Percentiles rank a stretch among this genome's conserved stretches.
These are phyloP conservation scores for Griposia aprilina DNA, from an alignment of 2,888 invertebrate species.

Conservation along the genomic window DNA sequence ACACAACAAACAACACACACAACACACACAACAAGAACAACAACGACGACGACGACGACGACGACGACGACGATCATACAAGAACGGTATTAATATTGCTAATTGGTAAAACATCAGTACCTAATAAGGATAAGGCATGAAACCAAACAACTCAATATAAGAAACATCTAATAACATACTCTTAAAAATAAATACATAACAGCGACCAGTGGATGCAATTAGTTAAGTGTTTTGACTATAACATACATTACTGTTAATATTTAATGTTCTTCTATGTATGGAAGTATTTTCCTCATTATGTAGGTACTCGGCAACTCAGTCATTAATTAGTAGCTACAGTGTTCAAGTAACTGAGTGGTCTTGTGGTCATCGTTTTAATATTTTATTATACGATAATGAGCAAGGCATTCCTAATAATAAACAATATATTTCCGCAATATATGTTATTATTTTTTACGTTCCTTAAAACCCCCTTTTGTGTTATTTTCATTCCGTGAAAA, in stretches of 20 bases:
- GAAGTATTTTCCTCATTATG: constrained; percentile 48
- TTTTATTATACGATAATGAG: constrained; percentile 4
- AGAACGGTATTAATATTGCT: neutral
- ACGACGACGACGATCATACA: too few relatives aligned
- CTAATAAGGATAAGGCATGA: constrained; percentile 4
- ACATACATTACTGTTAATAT: constrained; percentile 13
- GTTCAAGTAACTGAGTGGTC: constrained; percentile 1
- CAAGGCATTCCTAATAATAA: constrained; percentile 3
- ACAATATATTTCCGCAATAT: neutral
- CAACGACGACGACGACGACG: too few relatives aligned
- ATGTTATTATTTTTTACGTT: neutral
- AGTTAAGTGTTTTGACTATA: too few relatives aligned
- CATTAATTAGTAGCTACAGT: constrained; percentile 12
- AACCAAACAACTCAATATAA: neutral
- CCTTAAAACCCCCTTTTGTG: too few relatives aligned
- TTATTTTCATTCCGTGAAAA: neutral
- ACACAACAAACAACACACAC: too few relatives aligned
- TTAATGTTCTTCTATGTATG: constrained; percentile 8
- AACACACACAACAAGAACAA: too few relatives aligned
- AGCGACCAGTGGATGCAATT: neutral
- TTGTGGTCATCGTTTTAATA: neutral
- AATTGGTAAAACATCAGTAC: neutral
- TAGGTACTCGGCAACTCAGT: constrained; percentile 4
- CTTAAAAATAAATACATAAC: neutral
- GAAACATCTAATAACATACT: constrained; percentile 3